phyloP scores from a whole-genome alignment of 2,888 invertebrate genomes.

The Pollenia griseotomentosa region DNA sequence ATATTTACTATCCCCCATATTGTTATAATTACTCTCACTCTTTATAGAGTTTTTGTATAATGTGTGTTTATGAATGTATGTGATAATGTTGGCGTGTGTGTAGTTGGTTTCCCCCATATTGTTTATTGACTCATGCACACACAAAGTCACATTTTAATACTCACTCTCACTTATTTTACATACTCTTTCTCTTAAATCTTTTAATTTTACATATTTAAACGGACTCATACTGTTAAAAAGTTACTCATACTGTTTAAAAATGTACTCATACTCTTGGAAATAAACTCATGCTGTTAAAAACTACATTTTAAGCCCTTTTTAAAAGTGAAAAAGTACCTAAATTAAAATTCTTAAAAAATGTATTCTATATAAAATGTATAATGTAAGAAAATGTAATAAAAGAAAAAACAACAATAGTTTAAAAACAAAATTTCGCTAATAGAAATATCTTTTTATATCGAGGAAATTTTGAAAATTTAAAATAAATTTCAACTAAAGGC shows the following conservation, averaged over 20 bases:
- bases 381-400: neutral
- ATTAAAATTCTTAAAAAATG: neutral
- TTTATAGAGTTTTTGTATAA: slow-evolving; percentile 26
- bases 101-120: neutral
- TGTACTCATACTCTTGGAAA: neutral
- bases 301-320: neutral
- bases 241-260: neutral
- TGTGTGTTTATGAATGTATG: slow-evolving; percentile 7
- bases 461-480: no score
- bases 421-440: no score
- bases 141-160: slow-evolving; percentile 13
- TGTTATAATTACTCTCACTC: slow-evolving; percentile 67
- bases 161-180: slow-evolving; percentile 54
- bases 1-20: slow-evolving; percentile 58
- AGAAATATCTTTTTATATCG: no score
- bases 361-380: neutral
- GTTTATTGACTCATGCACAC: slow-evolving; percentile 1
- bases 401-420: no score
- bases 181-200: slow-evolving; percentile 43
- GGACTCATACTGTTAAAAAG: neutral
- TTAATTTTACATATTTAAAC: neutral
- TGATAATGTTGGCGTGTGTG: slow-evolving; percentile 1
- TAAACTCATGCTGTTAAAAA: slow-evolving; percentile 12
- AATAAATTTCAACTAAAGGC: no score
- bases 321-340: neutral